Evolutionary conservation across 2,888 invertebrate genomes (phyloP), one percentile per base, ranked within the genome.

Genomic region (Clepsis dumicolana): DNA sequence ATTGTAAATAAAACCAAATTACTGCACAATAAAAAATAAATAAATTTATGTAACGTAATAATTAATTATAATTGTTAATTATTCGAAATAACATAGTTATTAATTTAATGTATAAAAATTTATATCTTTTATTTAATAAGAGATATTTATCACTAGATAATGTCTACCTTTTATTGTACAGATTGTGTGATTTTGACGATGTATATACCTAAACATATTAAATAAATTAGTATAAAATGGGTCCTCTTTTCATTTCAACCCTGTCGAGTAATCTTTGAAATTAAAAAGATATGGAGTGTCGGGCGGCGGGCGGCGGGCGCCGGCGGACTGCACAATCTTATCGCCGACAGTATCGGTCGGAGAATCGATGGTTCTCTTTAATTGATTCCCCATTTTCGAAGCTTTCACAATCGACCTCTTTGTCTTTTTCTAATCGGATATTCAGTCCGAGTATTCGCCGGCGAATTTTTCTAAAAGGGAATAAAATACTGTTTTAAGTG

Each of bases 301-400:
- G 70, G 65, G 52, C 32, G 66, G 71, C 68, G 72, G 74, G 75
- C 70, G 70, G 65, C 44, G 25, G 66, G 71, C 68, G 72, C 73
- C 44, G 72, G 68, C 18, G 64, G 62, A 71, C 72, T 76, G 70
- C 74, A 81, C 78, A 78, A 78, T 80, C 81, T 85, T 88, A 89
- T 88, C 87, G 64, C 75, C 78, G 88, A 85, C 89, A 80, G 87
- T 89, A 90, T 89, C 90, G 87, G 74, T 66, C 64, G 71, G 74
- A 81, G 81, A 85, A 93, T 92, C 92, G 88, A 93, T 89, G 89
- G 89, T 82, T 77, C 83, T 78, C 88, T 90, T 92, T 93, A 93
- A 93, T 93, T 93, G 93, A 92, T 92, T 92, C 87, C 81, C 87
- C 79, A 82, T 80, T 86, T 82, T 79, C 80, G 70, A 78, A 81